Percentiles rank a stretch among this genome's conserved stretches.
phyloP scores from a whole-genome alignment of 92 coral and sea anemone genomes.

The Bergia sp. region DNA sequence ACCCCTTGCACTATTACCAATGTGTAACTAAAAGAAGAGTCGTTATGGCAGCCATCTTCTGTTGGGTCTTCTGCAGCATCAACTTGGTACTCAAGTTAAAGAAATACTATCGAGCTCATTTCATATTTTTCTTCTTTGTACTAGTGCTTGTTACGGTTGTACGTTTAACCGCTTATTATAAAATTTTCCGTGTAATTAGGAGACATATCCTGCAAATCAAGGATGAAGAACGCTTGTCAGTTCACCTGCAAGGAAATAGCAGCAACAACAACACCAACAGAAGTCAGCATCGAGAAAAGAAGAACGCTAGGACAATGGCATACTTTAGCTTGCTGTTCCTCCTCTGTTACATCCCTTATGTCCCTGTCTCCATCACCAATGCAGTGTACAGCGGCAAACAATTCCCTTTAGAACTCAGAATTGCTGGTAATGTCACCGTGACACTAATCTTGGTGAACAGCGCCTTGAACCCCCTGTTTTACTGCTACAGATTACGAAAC shows the following conservation, averaged over 20 bases:
- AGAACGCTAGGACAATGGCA: constrained; percentile 31
- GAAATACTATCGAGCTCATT: constrained; percentile 20
- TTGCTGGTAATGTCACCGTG: constrained; percentile 31
- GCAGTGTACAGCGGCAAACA: constrained; percentile 23
- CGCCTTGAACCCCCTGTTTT: constrained; percentile 27
- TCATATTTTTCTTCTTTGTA: constrained; percentile 25
- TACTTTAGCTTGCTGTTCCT: constrained; percentile 47
- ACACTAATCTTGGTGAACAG: constrained; percentile 23
- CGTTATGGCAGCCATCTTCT: constrained; percentile 9
- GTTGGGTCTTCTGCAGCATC: constrained; percentile 29
- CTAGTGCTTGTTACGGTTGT: background rate
- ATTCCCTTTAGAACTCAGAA: constrained; percentile 14
- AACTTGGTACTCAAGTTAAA: background rate
- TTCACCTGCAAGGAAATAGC: background rate
- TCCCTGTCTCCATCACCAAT: constrained; percentile 26
- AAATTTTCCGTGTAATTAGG: background rate
- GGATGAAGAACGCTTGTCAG: background rate
- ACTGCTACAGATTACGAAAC: constrained; percentile 10
- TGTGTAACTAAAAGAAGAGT: constrained; percentile 32
- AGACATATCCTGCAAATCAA: background rate
- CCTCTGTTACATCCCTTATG: constrained; percentile 54
- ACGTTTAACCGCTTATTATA: background rate
- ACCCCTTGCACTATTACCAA: constrained; percentile 16
- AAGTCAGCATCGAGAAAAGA: background rate
- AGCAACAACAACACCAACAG: background rate